Percentiles rank a stretch among this genome's conserved stretches.
Evolutionary conservation across 2,113 vertebrate genomes (phyloP).

Genomic region (Platycercus adscitus): DNA sequence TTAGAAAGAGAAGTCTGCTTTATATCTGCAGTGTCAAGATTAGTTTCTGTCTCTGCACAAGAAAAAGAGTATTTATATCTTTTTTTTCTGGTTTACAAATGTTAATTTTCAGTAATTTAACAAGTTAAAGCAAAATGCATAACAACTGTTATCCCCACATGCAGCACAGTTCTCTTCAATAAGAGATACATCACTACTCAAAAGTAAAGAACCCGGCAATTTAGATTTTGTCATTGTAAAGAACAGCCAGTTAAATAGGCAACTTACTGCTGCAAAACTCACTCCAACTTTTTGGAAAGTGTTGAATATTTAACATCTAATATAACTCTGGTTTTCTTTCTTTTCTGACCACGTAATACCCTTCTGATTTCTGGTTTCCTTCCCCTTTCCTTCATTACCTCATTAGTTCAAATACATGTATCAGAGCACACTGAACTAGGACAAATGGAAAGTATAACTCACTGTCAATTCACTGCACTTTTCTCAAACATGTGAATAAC

Average conservation of each 20-base stretch:
- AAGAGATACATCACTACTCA: rapidly evolving
- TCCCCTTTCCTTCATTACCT: not conserved
- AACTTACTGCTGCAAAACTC: not conserved
- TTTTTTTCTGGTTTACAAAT: not conserved
- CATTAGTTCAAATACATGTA: not conserved
- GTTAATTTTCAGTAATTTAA: not conserved
- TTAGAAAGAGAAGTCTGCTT: not conserved
- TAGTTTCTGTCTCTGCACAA: not conserved
- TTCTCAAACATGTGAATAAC: not conserved
- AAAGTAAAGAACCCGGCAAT: not conserved
- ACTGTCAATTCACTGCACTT: not conserved
- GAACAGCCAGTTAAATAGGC: not conserved
- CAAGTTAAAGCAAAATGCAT: not conserved
- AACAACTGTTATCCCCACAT: not conserved
- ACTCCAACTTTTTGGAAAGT: not conserved
- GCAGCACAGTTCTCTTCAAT: not conserved
- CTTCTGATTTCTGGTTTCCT: not conserved
- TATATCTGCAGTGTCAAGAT: not conserved
- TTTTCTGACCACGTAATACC: not conserved
- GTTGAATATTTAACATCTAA: not conserved
- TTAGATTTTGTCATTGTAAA: not conserved
- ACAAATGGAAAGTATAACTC: not conserved
- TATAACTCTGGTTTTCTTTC: not conserved
- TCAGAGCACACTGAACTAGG: not conserved
- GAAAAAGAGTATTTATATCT: not conserved